These are phyloP conservation scores for Accipiter virgatus DNA, from an alignment of 2,113 vertebrate genomes.

Conservation along the genomic window DNA sequence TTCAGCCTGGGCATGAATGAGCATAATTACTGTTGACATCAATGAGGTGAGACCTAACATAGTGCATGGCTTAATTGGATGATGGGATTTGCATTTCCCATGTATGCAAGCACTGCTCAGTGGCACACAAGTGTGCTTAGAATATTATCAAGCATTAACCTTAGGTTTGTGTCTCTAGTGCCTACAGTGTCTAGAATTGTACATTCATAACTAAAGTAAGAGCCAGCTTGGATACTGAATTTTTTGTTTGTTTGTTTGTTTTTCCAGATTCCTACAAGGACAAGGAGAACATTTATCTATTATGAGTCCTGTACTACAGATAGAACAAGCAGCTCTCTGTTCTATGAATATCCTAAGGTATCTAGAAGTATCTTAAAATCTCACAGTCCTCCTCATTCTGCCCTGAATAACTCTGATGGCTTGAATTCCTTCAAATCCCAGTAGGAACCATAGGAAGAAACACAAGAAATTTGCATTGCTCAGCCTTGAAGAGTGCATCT, in stretches of 20 bases:
- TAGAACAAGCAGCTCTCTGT: background rate
- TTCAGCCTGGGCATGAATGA: background rate
- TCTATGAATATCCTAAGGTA: background rate
- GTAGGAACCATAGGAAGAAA: background rate
- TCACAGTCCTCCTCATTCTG: background rate
- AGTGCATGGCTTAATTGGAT: background rate
- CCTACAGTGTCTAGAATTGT: background rate
- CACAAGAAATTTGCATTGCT: background rate
- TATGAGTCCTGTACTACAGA: background rate
- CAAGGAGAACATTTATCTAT: background rate
- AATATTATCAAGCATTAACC: background rate
- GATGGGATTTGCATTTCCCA: slow-evolving; percentile 1
- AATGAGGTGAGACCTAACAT: background rate
- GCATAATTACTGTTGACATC: background rate
- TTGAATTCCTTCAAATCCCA: background rate
- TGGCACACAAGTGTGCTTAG: slow-evolving; percentile 13
- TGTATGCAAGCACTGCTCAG: background rate
- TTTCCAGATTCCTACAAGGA: background rate
- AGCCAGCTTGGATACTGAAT: background rate
- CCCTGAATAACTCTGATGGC: background rate
- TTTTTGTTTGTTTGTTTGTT: background rate
- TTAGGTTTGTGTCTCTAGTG: background rate
- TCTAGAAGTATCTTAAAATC: background rate
- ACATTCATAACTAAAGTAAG: background rate
- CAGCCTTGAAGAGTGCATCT: background rate